Evolutionary conservation across 2,113 vertebrate genomes (phyloP).

Genomic region (Onychorhynchus coronatus): DNA sequence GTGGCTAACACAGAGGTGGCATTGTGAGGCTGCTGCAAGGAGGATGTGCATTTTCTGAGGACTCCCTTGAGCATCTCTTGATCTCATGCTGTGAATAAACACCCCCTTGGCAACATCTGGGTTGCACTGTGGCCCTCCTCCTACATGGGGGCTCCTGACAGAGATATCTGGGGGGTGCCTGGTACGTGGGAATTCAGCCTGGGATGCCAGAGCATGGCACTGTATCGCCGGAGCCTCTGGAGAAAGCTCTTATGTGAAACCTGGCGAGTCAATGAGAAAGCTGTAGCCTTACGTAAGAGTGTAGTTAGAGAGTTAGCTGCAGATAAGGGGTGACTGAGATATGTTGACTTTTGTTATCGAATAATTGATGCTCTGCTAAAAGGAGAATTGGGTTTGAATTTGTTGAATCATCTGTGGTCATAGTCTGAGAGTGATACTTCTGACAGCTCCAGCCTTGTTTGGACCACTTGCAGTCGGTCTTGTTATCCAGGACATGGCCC

Average conservation of each 20-base stretch:
- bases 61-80: neutral
- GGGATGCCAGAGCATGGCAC: neutral
- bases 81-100: neutral
- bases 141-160: rapidly evolving
- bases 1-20: rapidly evolving
- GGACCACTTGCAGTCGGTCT: neutral
- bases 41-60: neutral
- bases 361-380: constrained; percentile 8
- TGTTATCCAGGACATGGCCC: neutral
- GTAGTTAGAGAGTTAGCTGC: neutral
- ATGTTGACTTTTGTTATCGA: neutral
- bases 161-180: neutral
- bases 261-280: neutral
- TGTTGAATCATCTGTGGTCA: constrained; percentile 4
- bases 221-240: neutral
- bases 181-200: rapidly evolving
- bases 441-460: neutral
- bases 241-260: neutral
- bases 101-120: rapidly evolving
- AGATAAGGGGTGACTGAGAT: constrained; percentile 12
- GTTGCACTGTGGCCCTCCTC: rapidly evolving
- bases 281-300: neutral
- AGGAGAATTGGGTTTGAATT: neutral
- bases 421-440: neutral
- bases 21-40: neutral